Conservation (phyloP, 2,797 vertebrate genomes). For the Sebastiscus albofasciatus region DNA sequence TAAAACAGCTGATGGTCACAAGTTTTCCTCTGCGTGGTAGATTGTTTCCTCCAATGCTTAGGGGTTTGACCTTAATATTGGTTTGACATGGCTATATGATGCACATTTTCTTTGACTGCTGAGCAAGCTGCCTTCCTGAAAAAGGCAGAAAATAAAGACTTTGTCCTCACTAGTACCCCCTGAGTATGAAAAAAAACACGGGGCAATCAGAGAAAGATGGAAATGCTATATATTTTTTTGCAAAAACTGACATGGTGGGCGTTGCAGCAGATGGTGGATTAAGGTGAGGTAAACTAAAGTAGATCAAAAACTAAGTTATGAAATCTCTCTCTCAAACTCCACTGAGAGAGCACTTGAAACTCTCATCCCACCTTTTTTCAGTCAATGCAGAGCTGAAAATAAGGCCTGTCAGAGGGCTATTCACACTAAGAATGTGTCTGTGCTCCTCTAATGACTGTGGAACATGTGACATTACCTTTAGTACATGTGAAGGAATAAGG, state of each 20-base stretch:
- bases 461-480: conserved; percentile 38
- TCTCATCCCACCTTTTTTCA: conserved; percentile 9
- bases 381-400: conserved; percentile 23
- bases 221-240: conserved; percentile 15
- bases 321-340: conserved; percentile 16
- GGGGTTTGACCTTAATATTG: conserved; percentile 46
- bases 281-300: conserved; percentile 1
- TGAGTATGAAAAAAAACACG: not conserved
- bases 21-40: conserved; percentile 31
- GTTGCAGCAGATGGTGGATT: conserved; percentile 27
- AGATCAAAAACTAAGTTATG: not conserved
- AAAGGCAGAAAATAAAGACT: not conserved
- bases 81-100: conserved; percentile 37
- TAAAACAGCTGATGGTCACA: conserved; percentile 74
- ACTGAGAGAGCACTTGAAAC: not conserved
- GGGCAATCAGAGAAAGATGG: conserved; percentile 21
- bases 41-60: conserved; percentile 29
- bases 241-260: conserved; percentile 5
- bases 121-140: conserved; percentile 42
- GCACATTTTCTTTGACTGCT: conserved; percentile 52
- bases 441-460: conserved; percentile 44
- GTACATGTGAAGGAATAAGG: conserved; percentile 34
- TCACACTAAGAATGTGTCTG: conserved; percentile 25
- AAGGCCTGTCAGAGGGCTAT: conserved; percentile 14
- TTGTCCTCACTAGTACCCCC: conserved; percentile 22